phyloP scores from a whole-genome alignment of 2,797 vertebrate genomes.

The Numenius phaeopus region DNA sequence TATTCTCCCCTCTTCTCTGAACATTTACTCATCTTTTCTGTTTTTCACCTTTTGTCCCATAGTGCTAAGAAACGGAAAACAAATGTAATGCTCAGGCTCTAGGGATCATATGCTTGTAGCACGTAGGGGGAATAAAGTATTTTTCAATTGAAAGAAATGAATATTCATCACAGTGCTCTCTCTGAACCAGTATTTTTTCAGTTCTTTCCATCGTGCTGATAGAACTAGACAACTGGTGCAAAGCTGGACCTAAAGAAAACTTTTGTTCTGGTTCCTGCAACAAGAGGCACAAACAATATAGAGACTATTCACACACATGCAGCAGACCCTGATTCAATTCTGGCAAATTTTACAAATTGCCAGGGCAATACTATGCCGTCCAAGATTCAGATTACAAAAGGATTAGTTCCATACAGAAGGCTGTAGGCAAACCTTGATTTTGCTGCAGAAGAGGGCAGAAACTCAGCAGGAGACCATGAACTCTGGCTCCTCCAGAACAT shows the following conservation, averaged over 20 bases:
- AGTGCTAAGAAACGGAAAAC: background rate
- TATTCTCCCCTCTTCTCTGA: background rate
- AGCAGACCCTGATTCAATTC: background rate
- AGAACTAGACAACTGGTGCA: background rate
- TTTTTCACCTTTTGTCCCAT: background rate
- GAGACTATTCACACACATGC: background rate
- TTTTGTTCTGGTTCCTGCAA: background rate
- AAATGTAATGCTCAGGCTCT: background rate
- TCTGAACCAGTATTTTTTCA: background rate
- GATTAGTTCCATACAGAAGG: background rate
- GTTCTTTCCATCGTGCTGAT: background rate
- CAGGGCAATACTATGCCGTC: background rate
- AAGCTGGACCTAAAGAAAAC: background rate
- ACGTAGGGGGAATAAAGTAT: background rate
- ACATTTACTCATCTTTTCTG: background rate
- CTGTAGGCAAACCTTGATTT: background rate
- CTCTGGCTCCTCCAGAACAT: background rate
- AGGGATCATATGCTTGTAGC: background rate
- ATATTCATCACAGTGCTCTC: background rate
- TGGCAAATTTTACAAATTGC: background rate
- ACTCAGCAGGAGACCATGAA: background rate
- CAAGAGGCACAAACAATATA: background rate
- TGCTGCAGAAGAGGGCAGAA: background rate
- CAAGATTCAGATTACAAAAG: background rate
- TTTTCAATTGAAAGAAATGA: background rate